Percentiles rank a stretch among this genome's conserved stretches.
phyloP scores from a whole-genome alignment of 1,140 invertebrate species.

The Saccostrea glomerata region DNA sequence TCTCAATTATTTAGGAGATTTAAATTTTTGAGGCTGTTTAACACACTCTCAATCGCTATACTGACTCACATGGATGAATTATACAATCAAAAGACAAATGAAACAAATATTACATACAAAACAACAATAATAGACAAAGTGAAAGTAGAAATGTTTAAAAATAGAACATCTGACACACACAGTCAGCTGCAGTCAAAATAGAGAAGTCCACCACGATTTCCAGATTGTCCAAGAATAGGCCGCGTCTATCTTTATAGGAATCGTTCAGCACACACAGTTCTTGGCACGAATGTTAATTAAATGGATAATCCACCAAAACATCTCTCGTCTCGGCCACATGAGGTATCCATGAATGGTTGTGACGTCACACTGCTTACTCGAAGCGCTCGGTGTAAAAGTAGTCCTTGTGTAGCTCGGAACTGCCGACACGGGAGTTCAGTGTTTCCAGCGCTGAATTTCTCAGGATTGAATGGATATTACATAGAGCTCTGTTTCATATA shows the following conservation, averaged over 20 bases:
- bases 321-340: neutral
- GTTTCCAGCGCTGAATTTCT: too few relatives aligned
- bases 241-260: too few relatives aligned
- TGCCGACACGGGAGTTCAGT: too few relatives aligned
- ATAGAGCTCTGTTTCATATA: too few relatives aligned
- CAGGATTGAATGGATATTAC: too few relatives aligned
- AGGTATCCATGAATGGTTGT: neutral
- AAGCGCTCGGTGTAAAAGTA: too few relatives aligned
- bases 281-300: neutral
- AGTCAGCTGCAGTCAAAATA: neutral
- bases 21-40: neutral
- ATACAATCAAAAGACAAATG: neutral
- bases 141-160: neutral
- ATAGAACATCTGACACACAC: too few relatives aligned
- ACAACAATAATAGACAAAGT: neutral
- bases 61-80: neutral
- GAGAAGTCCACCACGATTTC: neutral
- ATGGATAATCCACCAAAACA: neutral
- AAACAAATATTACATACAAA: neutral
- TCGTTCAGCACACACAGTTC: neutral
- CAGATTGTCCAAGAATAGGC: neutral
- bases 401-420: too few relatives aligned
- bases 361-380: too few relatives aligned
- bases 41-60: neutral
- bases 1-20: neutral